Evolutionary conservation across 2,888 invertebrate species (phyloP).

Genomic region (Hedya salicella): DNA sequence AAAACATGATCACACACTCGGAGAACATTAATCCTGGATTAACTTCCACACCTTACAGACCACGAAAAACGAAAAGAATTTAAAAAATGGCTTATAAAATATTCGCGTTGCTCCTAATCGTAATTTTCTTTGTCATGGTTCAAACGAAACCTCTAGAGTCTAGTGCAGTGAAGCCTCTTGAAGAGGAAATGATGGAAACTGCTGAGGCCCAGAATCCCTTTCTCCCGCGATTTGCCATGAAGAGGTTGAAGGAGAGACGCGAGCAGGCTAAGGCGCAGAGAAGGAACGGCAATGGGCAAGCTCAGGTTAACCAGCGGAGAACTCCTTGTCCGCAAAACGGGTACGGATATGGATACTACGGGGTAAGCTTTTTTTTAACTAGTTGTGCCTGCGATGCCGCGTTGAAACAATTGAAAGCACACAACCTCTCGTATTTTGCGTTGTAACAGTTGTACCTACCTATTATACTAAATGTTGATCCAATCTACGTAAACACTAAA

Average conservation of each 20-base stretch:
- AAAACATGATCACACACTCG: constrained; percentile 59
- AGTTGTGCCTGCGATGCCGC: not conserved
- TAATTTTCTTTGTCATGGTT: constrained; percentile 51
- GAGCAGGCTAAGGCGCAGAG: constrained; percentile 65
- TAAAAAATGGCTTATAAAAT: constrained; percentile 57
- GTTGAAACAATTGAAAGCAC: too few relatives aligned
- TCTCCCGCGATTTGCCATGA: constrained; percentile 77
- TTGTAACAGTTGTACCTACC: too few relatives aligned
- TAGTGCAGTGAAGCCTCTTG: constrained; percentile 44
- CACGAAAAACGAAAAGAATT: constrained; percentile 44
- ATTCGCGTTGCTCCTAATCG: constrained; percentile 50
- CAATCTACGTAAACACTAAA: too few relatives aligned
- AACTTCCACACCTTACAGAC: constrained; percentile 49
- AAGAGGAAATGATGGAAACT: constrained; percentile 71
- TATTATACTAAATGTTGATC: too few relatives aligned
- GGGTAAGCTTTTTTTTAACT: constrained; percentile 52
- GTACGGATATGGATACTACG: constrained; percentile 48
- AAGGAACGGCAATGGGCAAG: constrained; percentile 56
- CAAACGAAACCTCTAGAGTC: constrained; percentile 59
- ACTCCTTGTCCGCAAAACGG: constrained; percentile 51
- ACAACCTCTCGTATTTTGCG: too few relatives aligned
- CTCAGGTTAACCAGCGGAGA: constrained; percentile 49
- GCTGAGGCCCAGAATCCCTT: constrained; percentile 76
- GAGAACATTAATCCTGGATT: constrained; percentile 63
- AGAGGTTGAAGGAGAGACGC: constrained; percentile 67